Base-by-base conservation (phyloP, 2,113 vertebrate genomes). In the Entosphenus tridentatus region DNA sequence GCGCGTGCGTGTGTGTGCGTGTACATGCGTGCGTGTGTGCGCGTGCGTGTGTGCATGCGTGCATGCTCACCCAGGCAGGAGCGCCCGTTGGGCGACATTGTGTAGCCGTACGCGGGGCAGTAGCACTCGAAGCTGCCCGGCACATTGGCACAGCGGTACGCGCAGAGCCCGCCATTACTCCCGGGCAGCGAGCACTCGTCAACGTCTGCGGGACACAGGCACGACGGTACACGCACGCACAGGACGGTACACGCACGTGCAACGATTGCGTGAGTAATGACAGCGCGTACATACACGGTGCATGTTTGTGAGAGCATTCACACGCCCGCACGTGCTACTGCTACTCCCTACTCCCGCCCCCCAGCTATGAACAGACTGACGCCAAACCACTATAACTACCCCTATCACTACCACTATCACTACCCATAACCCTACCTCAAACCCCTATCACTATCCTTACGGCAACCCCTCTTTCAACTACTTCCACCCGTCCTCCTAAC, bases 81-180 rank as follows among this genome's bases (percentile, higher is more conserved):
- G 73, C 80, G 83, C 76, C 88, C 86, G 1, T 87, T 93, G 73
- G 83, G 78, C 12, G 82, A 80, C 81, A 87, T 82, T 67, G 80
- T 77, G 67, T 90, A 96, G 62, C 91, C 90, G 18, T 77, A 76
- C 73, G 85, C 81, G 0, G 91, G 89, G 62, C 91, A 96, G 1
- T 84, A 79, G 8, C 90, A 96, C 71, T 85, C 82, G 71, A 93
- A 96, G 76, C 90, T 96, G 55, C 91, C 91, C 0, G 81, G 84
- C 14, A 87, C 78, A 2, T 96, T 96, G 18, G 92, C 21, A 1
- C 91, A 96, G 78, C 86, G 80, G 80, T 91, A 95, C 17, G 83
- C 78, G 69, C 91, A 96, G 21, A 93, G 81, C 71, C 87, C 84
- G 59, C 86, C 80, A 0, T 85, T 82, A 13, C 82, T 86, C 39